Evolutionary conservation across 2,888 invertebrate genomes (phyloP).

Genomic region (Gastracanthus pulcherrimus): DNA sequence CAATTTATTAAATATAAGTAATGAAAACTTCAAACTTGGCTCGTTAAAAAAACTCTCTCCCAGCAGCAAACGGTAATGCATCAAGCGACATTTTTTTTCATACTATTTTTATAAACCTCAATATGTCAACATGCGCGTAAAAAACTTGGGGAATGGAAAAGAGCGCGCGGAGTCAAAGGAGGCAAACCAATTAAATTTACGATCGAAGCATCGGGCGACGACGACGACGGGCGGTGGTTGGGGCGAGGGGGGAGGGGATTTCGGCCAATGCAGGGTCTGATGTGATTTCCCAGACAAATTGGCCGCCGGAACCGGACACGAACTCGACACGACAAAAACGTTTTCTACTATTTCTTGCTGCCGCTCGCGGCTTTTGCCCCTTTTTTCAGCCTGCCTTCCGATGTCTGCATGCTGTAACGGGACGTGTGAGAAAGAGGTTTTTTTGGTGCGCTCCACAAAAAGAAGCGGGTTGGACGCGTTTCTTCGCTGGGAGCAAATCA

Average conservation of each 20-base stretch:
- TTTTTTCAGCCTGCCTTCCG: background rate
- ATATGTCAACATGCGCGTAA: background rate
- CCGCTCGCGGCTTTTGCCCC: background rate
- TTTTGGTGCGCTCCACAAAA: background rate
- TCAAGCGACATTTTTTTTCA: background rate
- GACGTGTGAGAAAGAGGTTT: background rate
- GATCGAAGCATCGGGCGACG: conserved; percentile 10
- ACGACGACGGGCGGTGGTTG: no score
- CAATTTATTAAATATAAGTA: background rate
- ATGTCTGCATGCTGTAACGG: background rate
- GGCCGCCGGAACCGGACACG: conserved; percentile 33
- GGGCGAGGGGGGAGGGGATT: no score
- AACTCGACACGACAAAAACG: conserved; percentile 16
- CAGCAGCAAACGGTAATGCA: no score
- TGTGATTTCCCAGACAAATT: conserved; percentile 49
- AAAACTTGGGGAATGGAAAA: background rate
- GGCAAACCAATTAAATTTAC: conserved; percentile 38
- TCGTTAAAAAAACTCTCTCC: no score
- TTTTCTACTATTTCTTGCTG: conserved; percentile 19
- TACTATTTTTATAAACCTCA: background rate
- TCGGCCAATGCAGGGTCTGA: conserved; percentile 9
- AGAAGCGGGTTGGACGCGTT: no score
- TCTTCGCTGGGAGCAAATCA: background rate
- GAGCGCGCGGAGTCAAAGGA: background rate
- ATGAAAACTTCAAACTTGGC: background rate